Base-by-base conservation (phyloP, 2,888 invertebrate species). In the Callimorpha dominula region DNA sequence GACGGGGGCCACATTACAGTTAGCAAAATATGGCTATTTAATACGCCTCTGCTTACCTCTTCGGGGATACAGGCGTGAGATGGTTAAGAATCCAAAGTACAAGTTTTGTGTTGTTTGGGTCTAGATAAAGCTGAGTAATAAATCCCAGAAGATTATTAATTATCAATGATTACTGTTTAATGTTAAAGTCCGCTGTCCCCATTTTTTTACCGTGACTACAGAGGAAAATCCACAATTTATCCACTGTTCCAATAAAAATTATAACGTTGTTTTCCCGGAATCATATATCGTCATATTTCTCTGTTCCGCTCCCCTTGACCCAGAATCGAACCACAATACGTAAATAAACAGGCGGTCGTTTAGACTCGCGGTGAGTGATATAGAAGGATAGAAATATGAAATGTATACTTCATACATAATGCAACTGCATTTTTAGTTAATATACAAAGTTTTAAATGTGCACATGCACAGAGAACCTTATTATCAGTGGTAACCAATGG, bases 291-390 rank as follows among this genome's bases (percentile, higher is more conserved):
- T 80, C 80, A 83, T 69, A 79, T 75, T 79, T 82, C 74, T 71
- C 43, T 72, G 83, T 77, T 80, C 80, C 81, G 77, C 71, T 74
- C 78, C 78, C 88, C 88, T 65, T 88, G 88, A 88, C 88, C 86
- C 78, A 87, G 82, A 83, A 87, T 73, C 73, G 73, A 75, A 68
- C n/a, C 64, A 52, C 73, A 66, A 74, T 52, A 84, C 79, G 73
- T 74, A 86, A 84, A 88, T 86, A 86, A 83, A 83, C 82, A 81
- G 71, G 46, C 75, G 50, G 62, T 60, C 52, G 67, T 57, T 63
- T n/a, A 49, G 20, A 20, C 49, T 60, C 31, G 31, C 60, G 46
- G 60, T 46, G 49, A 60, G 49, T 46, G 40, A 52, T 54, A 54
- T 54, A 31, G 17, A 65, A 65, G 50, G 40, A 65, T 65, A 65